A percentile compares a stretch with the other conserved stretches of the same genome.
These are phyloP conservation scores for Actias luna DNA, from an alignment of 2,888 invertebrate species.

Conservation along the genomic window DNA sequence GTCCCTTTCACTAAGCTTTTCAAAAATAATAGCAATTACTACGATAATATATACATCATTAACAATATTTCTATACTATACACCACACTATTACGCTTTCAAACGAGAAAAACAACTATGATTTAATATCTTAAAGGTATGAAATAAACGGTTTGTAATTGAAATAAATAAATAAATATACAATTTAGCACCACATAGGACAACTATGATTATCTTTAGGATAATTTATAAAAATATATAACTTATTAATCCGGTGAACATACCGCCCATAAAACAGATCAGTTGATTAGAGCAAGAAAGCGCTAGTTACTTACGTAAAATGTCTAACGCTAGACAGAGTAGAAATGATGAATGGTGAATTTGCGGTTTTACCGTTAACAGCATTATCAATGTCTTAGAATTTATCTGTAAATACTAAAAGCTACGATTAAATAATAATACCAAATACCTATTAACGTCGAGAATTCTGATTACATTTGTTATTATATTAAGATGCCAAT, in stretches of 20 bases:
- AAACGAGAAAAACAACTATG: not conserved
- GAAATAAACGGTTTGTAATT: too few species aligned
- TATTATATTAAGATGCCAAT: not conserved
- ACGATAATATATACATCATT: constrained; percentile 45
- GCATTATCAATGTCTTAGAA: not conserved
- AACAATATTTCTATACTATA: constrained; percentile 38
- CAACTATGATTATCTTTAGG: not conserved
- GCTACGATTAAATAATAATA: not conserved
- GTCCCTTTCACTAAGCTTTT: constrained; percentile 53
- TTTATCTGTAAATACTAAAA: not conserved
- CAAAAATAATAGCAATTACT: constrained; percentile 62
- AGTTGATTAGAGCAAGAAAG: constrained; percentile 59
- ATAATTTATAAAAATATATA: not conserved
- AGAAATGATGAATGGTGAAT: constrained; percentile 23
- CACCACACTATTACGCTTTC: not conserved
- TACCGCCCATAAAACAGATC: constrained; percentile 65
- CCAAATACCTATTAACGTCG: not conserved
- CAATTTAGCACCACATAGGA: not conserved
- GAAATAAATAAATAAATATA: not conserved
- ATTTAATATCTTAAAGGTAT: not conserved
- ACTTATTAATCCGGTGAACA: constrained; percentile 11
- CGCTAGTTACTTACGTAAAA: constrained; percentile 27
- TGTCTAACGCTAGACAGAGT: constrained; percentile 44
- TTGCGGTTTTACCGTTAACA: not conserved
- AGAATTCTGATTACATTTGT: not conserved